Evolutionary conservation across 37 sponge, comb jelly and placozoan genomes (phyloP), one percentile per base, ranked within the genome.

Genomic region (Spongilla lacustris): DNA sequence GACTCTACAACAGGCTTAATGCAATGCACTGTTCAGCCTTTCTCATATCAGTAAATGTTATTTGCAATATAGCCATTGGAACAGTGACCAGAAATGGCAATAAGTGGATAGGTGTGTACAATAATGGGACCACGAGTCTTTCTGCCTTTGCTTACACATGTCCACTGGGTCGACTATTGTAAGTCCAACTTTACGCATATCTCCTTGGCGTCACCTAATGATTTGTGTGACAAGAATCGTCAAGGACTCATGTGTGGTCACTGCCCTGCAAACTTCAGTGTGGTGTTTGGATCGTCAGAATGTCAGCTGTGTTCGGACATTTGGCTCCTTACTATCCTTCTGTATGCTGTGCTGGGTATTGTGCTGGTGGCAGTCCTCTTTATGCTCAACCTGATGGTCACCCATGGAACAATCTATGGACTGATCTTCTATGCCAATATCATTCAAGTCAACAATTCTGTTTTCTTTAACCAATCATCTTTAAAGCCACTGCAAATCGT

Each of bases 361-460:
- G 14, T 75, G 12, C 28, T 81, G 14, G 82, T 88, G 11, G 22
- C 76, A 19, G 12, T 88, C 22, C 83, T 88, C 19, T 76, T 81
- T 12, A 24, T 38, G 36, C 77, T 88, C 3, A 84, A 76, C 28
- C 82, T 88, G 19, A 88, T 82, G 5, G 71, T 88, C 17, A 25
- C 82, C 33, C 48, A 34, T 0, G 88, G 82, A 36, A 88, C 88
- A 6, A 76, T 88, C 29, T 82, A 66, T 68, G 70, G 82, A 2
- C 28, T 81, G 2, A 88, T 81, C 24, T 88, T 88, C 48, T 88
- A 82, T 76, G 88, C 82, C n/a, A 88, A 88, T 41, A 37, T 88
- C 0, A 12, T 82, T 3, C 67, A 68, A 69, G 76, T 82, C 32
- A 88, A 82, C 32, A 67, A 1, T 12, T 41, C 27, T 1, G 14